phyloP scores from a whole-genome alignment of 2,888 invertebrate species.

The Synergus itoensis region DNA sequence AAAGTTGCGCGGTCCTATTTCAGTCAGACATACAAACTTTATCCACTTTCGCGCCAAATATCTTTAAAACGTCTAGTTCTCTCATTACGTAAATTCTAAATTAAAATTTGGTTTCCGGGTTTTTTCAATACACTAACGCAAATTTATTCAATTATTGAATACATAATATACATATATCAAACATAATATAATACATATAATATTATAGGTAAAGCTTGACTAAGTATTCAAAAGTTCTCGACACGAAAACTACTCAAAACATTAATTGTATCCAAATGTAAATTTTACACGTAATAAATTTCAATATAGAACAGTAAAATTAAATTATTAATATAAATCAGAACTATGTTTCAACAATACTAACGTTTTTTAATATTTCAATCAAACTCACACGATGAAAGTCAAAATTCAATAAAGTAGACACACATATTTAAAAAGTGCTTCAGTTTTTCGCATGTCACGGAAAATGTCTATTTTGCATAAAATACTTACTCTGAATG shows the following conservation, averaged over 20 bases:
- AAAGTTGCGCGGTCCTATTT: neutral
- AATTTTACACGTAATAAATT: too few relatives aligned
- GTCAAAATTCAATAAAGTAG: neutral
- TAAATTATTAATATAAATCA: neutral
- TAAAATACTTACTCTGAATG: conserved; percentile 78
- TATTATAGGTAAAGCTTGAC: too few relatives aligned
- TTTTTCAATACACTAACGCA: too few relatives aligned
- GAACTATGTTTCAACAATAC: neutral
- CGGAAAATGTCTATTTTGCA: neutral
- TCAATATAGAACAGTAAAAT: too few relatives aligned
- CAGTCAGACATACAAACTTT: neutral
- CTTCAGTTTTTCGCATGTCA: neutral
- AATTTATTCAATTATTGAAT: too few relatives aligned
- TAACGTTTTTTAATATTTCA: neutral
- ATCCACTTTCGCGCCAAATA: neutral
- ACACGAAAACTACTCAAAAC: too few relatives aligned
- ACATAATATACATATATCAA: too few relatives aligned
- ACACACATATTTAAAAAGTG: neutral
- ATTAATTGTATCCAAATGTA: too few relatives aligned
- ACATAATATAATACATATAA: too few relatives aligned
- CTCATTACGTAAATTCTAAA: neutral
- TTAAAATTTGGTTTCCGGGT: neutral
- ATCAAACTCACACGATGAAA: neutral
- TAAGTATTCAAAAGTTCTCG: too few relatives aligned
- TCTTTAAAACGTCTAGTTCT: neutral